Evolutionary conservation across 2,797 vertebrate species (phyloP), one percentile per base, ranked within the genome.

Genomic region (Sebastes elongatus): DNA sequence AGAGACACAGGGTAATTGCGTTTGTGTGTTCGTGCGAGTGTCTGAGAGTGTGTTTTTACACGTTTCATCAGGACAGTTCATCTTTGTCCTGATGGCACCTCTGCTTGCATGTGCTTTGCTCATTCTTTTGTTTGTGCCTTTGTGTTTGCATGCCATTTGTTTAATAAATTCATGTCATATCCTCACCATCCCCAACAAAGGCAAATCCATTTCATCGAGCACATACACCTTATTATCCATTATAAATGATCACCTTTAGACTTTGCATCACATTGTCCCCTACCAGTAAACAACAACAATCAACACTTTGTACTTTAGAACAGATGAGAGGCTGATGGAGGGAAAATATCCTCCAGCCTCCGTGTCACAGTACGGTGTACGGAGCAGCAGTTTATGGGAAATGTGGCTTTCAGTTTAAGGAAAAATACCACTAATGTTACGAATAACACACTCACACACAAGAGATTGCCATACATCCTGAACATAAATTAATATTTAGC

Each of bases 1-100:
- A 95, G 97, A 97, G 91, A 98, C 98, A 93, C 97, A 98, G 92
- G 98, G 98, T 99, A 99, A 99, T 96, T 94, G 78, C 62, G 82
- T 86, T 73, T 83, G 64, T 83, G 77, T 83, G 74, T 82, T 81
- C 18, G 77, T 4, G 25, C 18, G 71, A 61, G 64, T 78, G 76
- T 65, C 32, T 75, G 74, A 18, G 79, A 60, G 72, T 89, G 81
- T 81, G 67, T 66, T 35, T 78, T 57, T 66, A 23, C 28, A 23
- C 63, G 61, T 64, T 52, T 82, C 80, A 81, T 80, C 7, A 70
- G 75, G 67, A 78, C 64, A 38, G 62, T 49, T 66, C 75, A 88
- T 84, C 78, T 81, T 72, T 52, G 55, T 81, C 76, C 25, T 10
- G 67, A 59, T 20, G 61, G 49, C 71, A 55, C 75, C 64, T 72